These are phyloP conservation scores for Ceratoteleas bidentatus DNA, from an alignment of 1,140 invertebrate genomes.

Conservation along the genomic window DNA sequence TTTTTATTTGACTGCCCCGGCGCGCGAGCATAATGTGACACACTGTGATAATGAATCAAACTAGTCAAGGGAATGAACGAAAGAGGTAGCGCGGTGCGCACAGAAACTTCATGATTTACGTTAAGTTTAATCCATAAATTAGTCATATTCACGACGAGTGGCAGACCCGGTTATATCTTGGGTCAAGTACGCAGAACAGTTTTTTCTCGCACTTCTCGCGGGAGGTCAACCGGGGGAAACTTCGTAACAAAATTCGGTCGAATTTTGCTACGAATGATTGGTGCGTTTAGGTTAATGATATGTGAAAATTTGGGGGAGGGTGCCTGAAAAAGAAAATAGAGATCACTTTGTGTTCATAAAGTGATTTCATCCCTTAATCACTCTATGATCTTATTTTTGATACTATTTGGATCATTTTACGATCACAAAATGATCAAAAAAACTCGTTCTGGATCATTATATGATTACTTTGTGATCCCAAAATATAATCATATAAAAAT, in stretches of 20 bases:
- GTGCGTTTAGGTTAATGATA: too few species aligned
- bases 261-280: too few species aligned
- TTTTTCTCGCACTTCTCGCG: neutral
- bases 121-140: slow-evolving; percentile 34
- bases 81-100: neutral
- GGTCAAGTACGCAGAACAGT: slow-evolving; percentile 14
- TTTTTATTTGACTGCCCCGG: slow-evolving; percentile 48
- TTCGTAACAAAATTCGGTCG: neutral
- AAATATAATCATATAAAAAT: too few species aligned
- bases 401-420: too few species aligned
- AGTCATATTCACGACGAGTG: slow-evolving; percentile 19
- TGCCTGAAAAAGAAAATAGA: too few species aligned
- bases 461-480: too few species aligned
- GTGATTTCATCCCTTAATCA: too few species aligned
- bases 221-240: neutral
- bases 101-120: slow-evolving; percentile 26
- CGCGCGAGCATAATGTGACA: slow-evolving; percentile 37
- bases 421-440: too few species aligned
- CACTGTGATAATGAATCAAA: slow-evolving; percentile 53
- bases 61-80: slow-evolving; percentile 39
- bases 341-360: too few species aligned
- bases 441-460: too few species aligned
- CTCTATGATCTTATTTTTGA: too few species aligned
- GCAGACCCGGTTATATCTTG: slow-evolving; percentile 22
- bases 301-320: too few species aligned